phyloP scores from a whole-genome alignment of 2,113 vertebrate genomes.

The Cichladusa arquata region DNA sequence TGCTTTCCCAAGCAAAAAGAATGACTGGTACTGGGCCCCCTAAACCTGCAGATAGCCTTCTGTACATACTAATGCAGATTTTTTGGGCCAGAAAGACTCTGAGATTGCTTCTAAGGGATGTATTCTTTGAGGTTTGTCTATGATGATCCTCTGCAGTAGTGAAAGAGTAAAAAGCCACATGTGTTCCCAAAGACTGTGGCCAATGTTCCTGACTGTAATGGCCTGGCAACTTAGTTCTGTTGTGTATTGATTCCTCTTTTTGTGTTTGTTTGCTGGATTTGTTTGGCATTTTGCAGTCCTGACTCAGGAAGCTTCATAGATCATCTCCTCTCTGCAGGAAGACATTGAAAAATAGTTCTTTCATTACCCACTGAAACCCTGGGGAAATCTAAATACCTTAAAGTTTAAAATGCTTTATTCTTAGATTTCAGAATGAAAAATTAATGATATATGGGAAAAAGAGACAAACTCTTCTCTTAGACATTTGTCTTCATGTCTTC shows the following conservation, averaged over 20 bases:
- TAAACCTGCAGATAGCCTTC: background rate
- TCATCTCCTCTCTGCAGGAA: conserved; percentile 26
- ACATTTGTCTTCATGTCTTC: conserved; percentile 48
- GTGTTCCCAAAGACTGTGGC: background rate
- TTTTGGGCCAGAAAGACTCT: background rate
- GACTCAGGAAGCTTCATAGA: conserved; percentile 29
- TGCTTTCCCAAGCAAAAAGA: background rate
- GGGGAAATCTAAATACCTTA: conserved; percentile 68
- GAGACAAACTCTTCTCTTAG: conserved; percentile 39
- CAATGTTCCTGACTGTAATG: background rate
- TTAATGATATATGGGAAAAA: conserved; percentile 49
- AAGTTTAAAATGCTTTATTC: conserved; percentile 63
- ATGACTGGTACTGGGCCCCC: background rate
- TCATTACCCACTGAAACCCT: conserved; percentile 53
- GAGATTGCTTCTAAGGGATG: background rate
- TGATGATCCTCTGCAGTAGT: background rate
- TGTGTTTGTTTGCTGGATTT: background rate
- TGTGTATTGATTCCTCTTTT: background rate
- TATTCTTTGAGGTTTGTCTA: background rate
- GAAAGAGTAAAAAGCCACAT: background rate
- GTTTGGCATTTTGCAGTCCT: background rate
- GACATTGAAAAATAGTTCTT: conserved; percentile 50
- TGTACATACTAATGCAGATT: background rate
- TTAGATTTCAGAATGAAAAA: conserved; percentile 63
- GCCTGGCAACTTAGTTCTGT: background rate